phyloP scores from a whole-genome alignment of 2,888 invertebrate genomes.

The Volucella bombylans region DNA sequence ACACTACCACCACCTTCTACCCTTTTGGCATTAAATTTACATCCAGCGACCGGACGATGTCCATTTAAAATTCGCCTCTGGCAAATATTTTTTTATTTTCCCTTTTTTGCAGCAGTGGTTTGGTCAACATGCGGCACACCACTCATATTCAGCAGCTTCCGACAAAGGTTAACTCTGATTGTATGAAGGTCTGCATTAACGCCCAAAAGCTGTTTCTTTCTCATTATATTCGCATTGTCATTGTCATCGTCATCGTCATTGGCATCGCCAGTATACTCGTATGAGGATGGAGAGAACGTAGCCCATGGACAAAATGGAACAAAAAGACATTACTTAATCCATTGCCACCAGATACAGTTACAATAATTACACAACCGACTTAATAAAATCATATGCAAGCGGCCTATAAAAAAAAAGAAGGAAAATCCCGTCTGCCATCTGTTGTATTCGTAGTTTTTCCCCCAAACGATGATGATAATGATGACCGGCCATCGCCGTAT shows the following conservation, averaged over 20 bases:
- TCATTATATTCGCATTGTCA: constrained; percentile 23
- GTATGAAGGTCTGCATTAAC: not conserved
- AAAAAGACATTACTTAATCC: constrained; percentile 60
- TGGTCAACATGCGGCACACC: constrained; percentile 4
- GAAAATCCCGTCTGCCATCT: constrained; percentile 24
- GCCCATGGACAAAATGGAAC: not conserved
- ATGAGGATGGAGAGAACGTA: no score
- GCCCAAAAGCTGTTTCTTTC: not conserved
- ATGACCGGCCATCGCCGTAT: constrained; percentile 2
- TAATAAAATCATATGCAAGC: constrained; percentile 57
- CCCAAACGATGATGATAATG: constrained; percentile 4
- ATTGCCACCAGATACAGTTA: constrained; percentile 56
- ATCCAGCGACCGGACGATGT: no score
- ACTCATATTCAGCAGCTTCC: not conserved
- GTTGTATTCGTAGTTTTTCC: constrained; percentile 26
- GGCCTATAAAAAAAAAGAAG: constrained; percentile 38
- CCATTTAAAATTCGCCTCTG: no score
- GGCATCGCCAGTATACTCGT: no score
- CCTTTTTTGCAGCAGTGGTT: not conserved
- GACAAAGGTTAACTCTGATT: constrained; percentile 21
- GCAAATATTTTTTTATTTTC: no score
- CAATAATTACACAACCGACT: constrained; percentile 65
- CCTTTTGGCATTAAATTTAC: no score
- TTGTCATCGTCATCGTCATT: no score
- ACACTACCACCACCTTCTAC: no score